A percentile compares a stretch with the other conserved stretches of the same genome.
Conservation (phyloP, 2,797 vertebrate species). For the Sylvia borin region DNA sequence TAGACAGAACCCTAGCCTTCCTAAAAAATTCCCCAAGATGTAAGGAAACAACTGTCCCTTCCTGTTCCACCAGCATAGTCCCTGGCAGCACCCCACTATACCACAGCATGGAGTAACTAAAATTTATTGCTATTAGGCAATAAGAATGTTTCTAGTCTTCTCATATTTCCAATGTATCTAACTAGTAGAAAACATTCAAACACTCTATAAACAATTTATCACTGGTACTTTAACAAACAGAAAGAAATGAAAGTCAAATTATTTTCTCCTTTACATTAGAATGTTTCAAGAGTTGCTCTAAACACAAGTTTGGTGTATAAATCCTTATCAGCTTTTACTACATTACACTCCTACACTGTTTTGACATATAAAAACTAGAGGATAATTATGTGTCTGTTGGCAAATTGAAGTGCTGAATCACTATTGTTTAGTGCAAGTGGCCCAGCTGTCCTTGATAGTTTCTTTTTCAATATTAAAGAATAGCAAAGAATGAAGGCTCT, state of each 20-base stretch:
- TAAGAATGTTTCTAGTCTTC: neutral
- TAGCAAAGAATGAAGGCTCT: neutral
- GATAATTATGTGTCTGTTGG: constrained; percentile 36
- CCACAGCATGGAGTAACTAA: neutral
- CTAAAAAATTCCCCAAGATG: neutral
- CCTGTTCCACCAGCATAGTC: neutral
- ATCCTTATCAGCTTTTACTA: neutral
- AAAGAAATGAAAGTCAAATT: neutral
- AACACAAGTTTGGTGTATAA: neutral
- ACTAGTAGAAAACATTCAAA: neutral
- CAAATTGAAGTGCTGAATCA: constrained; percentile 45
- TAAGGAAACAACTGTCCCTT: neutral
- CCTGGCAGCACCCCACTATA: neutral
- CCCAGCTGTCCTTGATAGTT: neutral
- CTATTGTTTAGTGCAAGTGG: constrained; percentile 8
- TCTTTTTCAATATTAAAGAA: neutral
- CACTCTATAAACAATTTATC: neutral
- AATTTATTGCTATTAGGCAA: neutral
- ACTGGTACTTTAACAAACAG: neutral
- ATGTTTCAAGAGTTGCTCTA: neutral
- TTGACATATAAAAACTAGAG: constrained; percentile 18
- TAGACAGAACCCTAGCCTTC: neutral
- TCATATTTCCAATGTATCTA: neutral
- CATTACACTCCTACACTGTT: constrained; percentile 40
- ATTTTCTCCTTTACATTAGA: neutral